Evolutionary conservation across 2,113 vertebrate species (phyloP).

Genomic region (Phaethornis superciliosus): DNA sequence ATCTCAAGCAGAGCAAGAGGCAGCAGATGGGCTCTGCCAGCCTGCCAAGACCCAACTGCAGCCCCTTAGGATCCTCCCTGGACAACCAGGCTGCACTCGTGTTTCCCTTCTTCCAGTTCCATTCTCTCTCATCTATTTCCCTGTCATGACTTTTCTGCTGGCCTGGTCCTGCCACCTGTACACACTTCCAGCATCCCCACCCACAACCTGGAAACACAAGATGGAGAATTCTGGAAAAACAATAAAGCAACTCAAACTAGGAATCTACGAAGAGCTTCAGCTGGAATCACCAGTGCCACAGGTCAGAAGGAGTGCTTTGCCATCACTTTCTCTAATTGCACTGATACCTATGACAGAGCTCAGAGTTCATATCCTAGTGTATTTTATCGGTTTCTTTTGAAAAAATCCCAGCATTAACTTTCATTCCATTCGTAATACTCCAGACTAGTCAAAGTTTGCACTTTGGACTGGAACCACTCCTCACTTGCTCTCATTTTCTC

Average conservation of each 20-base stretch:
- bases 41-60: not conserved
- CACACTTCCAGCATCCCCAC: not conserved
- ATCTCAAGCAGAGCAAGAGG: not conserved
- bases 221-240: not conserved
- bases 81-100: not conserved
- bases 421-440: not conserved
- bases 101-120: not conserved
- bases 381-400: fast-evolving
- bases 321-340: not conserved
- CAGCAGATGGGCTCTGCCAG: not conserved
- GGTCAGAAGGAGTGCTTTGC: not conserved
- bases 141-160: not conserved
- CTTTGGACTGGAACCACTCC: not conserved
- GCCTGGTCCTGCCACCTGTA: not conserved
- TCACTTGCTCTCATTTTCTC: not conserved
- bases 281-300: not conserved
- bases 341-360: not conserved
- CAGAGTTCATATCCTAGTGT: not conserved
- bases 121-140: fast-evolving
- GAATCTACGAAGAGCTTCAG: not conserved
- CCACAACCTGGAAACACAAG: not conserved
- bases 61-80: not conserved
- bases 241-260: not conserved
- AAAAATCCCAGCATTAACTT: not conserved
- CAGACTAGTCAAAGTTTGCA: not conserved